Base-by-base conservation (phyloP, 2,113 vertebrate species). In the Oophaga pumilio region DNA sequence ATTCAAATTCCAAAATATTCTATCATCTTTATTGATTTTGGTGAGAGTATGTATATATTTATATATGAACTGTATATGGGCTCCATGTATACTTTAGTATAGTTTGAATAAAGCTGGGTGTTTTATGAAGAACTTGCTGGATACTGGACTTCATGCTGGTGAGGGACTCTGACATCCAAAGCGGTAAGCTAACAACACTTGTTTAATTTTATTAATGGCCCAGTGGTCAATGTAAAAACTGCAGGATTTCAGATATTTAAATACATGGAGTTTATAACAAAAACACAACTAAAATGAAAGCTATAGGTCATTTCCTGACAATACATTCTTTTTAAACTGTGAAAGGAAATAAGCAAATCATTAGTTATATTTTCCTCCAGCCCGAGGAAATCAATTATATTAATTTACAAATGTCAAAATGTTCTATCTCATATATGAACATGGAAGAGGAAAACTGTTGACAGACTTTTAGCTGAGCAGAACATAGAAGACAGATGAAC, bases 401-500 rank as follows among this genome's bases (percentile, higher is more conserved):
- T 87, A 15, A 57, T n/a, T 87, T 87, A 53, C 22, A 71, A 80
- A 79, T 86, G 50, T 81, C 53, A 87, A 50, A 82, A 60, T 82
- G 77, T 50, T 69, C 71, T 60, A 80, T 28, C 49, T 57, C 6
- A 49, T 49, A 73, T 87, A 52, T 76, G 68, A 13, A 49, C 10
- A 62, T 18, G 18, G 20, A 78, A 66, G 53, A 85, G 60, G 13
- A 74, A 60, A 73, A 82, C 53, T 62, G 78, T 73, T 60, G 28
- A 87, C 33, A 77, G 22, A 28, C 43, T 66, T 86, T 26, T 66
- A 49, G 43, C 52, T 82, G 86, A 82, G 74, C 81, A 74, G 78
- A 87, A 82, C 66, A 87, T 18, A 50, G 68, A 13, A 87, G 77
- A 87, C 86, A 87, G 86, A 73, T 87, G 53, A 60, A 81, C 22